Base-by-base conservation (phyloP, 2,113 vertebrate species). In the Pardalotus punctatus region DNA sequence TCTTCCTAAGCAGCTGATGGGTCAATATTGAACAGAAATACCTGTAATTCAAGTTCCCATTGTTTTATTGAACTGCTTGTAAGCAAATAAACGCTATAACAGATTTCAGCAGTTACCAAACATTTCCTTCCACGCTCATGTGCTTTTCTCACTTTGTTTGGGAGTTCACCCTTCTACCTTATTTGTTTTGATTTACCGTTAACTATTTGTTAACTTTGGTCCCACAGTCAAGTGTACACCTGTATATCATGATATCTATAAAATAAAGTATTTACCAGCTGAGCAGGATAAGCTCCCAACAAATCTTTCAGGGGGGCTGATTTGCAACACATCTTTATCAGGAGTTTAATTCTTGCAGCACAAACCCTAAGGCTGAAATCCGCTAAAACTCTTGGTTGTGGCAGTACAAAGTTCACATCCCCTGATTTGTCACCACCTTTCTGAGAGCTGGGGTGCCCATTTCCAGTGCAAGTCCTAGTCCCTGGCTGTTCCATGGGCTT, bases 11-110 rank as follows among this genome's bases (percentile, higher is more conserved):
- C 76, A 90, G 90, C 61, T 81, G 88, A 91, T 95, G 65, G 90
- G 95, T 94, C 96, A 97, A 96, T 90, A 96, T 95, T 96, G 94
- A 90, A 96, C 92, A 97, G 84, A 88, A 90, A 91, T 94, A 96
- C 92, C 88, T 94, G 92, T 93, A 96, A 94, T 97, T 95, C 92
- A 85, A 84, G 96, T 97, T 97, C 77, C n/a, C 61, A 51, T 60
- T 95, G 86, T 90, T 97, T 94, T 61, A 90, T 88, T 89, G 78
- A 92, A 94, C 66, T 69, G 73, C 45, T 78, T 94, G 66, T 79
- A 76, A 70, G 61, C 67, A 95, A 91, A 92, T 78, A 80, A 65
- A 57, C 0, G 14, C 43, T 31, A 2, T 50, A 71, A 71, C 21
- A 79, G 54, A 74, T 80, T 78, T 82, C 80, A 95, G 51, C 71